Percentiles rank a stretch among this genome's conserved stretches.
Conservation (phyloP, 2,888 invertebrate genomes). For the Apotomis turbidana region DNA sequence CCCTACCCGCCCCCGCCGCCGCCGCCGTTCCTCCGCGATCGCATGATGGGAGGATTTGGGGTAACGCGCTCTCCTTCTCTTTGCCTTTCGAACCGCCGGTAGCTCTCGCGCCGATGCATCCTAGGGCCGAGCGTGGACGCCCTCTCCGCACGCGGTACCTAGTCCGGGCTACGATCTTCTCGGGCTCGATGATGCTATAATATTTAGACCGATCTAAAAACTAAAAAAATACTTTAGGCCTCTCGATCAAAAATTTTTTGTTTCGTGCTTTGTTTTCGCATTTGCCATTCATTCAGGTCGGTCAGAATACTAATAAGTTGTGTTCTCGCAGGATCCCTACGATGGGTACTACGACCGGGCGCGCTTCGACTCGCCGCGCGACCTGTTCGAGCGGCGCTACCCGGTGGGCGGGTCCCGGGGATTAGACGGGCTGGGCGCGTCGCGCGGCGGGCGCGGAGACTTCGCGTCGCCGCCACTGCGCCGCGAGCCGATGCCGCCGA, state of each 20-base stretch:
- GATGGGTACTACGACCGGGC: conserved; percentile 92
- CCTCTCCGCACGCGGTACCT: conserved; percentile 69
- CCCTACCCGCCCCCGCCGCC: conserved; percentile 96
- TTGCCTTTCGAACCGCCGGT: conserved; percentile 62
- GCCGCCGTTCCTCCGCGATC: conserved; percentile 95
- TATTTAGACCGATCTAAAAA: conserved; percentile 27
- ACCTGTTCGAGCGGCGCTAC: conserved; percentile 92
- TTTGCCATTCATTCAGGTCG: background rate
- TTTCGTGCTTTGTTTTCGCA: conserved; percentile 7
- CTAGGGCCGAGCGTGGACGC: conserved; percentile 68
- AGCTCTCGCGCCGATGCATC: conserved; percentile 59
- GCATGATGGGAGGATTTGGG: conserved; percentile 96
- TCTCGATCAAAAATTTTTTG: background rate
- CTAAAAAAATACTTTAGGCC: conserved; percentile 26
- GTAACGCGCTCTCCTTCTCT: conserved; percentile 84
- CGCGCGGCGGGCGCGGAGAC: conserved; percentile 84
- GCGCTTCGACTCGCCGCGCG: conserved; percentile 90
- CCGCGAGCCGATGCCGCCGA: conserved; percentile 91
- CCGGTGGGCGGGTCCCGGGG: conserved; percentile 83
- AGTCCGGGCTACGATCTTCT: conserved; percentile 57
- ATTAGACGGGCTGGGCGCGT: conserved; percentile 78
- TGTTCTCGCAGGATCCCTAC: conserved; percentile 84
- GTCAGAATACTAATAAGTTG: conserved; percentile 35
- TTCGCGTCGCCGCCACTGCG: conserved; percentile 90
- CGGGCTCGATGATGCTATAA: conserved; percentile 70